phyloP scores from a whole-genome alignment of 2,797 vertebrate genomes.

The Hipposideros larvatus region DNA sequence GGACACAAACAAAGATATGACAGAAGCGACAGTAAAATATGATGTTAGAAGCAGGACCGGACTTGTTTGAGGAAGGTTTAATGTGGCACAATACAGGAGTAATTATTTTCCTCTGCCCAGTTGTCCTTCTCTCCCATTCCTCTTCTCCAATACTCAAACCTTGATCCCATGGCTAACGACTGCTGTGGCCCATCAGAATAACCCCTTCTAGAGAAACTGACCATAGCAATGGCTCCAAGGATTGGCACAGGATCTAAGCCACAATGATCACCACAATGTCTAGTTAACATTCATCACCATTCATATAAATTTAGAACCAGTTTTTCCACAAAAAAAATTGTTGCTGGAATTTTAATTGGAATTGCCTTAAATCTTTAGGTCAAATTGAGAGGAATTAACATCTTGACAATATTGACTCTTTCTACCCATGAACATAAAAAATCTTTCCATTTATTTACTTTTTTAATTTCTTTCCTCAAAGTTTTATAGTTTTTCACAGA shows the following conservation, averaged over 20 bases:
- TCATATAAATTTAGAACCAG: too few relatives aligned
- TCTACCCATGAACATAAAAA: too few relatives aligned
- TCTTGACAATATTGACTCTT: too few relatives aligned
- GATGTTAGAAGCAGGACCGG: not conserved
- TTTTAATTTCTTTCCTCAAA: not conserved
- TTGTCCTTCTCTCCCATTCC: not conserved
- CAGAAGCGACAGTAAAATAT: not conserved
- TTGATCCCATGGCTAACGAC: not conserved
- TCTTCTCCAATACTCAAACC: not conserved
- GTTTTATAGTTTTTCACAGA: not conserved
- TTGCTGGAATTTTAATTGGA: too few relatives aligned
- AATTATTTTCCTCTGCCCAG: not conserved
- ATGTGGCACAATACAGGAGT: not conserved
- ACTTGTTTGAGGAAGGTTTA: not conserved
- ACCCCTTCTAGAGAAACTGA: not conserved
- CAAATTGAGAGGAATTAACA: too few relatives aligned
- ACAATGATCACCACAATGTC: too few relatives aligned
- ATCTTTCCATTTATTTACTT: not conserved
- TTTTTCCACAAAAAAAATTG: too few relatives aligned
- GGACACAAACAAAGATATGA: not conserved
- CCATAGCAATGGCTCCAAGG: not conserved
- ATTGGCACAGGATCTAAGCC: not conserved
- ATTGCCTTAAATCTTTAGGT: too few relatives aligned
- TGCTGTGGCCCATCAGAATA: not conserved
- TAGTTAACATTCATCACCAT: too few relatives aligned